Base-by-base conservation (phyloP, 2,888 invertebrate species). In the Plebejus anna region DNA sequence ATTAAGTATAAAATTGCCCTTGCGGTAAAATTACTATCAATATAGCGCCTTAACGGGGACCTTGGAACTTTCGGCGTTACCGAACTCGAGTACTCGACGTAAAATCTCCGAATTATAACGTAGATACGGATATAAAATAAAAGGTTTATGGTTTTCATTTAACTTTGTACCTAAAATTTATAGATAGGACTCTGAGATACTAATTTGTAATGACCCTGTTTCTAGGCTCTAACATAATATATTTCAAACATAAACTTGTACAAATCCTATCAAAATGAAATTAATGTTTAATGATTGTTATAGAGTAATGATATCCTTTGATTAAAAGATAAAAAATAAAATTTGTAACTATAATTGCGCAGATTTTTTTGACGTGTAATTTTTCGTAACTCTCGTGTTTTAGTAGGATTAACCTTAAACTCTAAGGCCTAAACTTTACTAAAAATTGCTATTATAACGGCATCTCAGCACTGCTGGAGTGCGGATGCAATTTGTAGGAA, bases 71-170 rank as follows among this genome's bases (percentile, higher is more conserved):
- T 5, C 32, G 66, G 9, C 61, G 28, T 59, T 59, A 22, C 11
- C 28, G 16, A 66, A 66, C 66, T 36, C 32, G 32, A 28, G 13
- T 55, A 16, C 66, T 66, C 66, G 66, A 36, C 66, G 66, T 66
- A 66, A 66, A 66, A 66, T 66, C 66, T 66, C 66, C 32, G 32
- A 36, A 66, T 66, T 28, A 28, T 66, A 66, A 66, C 11, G 22
- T 22, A 9, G 59, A 59, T 36, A 32, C 66, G 66, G 13, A 66
- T 66, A 13, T 66, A 66, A 36, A 66, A 13, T 66, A 66, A 36
- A 66, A 66, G 66, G 66, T 66, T 66, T 66, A 66, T 32, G 66
- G 32, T 66, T 66, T 66, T 66, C 36, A 66, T 66, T 66, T 66
- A 66, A 66, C 32, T 36, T 66, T 32, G 36, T 32, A 66, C 66